Evolutionary conservation across 2,888 invertebrate species (phyloP), one percentile per base, ranked within the genome.

Genomic region (Taenaris catops): DNA sequence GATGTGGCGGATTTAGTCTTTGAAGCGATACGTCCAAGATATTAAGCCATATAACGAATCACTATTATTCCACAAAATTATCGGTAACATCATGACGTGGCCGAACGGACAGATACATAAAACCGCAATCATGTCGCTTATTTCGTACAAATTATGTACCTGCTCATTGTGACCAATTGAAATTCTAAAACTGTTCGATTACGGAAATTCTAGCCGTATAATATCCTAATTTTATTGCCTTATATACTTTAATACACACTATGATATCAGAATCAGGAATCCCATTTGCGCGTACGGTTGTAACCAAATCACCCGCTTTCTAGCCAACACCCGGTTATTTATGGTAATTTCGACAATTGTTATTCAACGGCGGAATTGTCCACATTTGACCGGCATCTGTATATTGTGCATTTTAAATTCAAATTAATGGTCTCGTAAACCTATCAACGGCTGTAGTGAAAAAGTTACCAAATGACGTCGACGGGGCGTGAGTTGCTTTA

Each of bases 231-330:
- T 74, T 74, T 75, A 78, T 76, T 61, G 58, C 55, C 59, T 67
- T 62, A 69, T 65, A 69, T 63, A 59, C 63, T 63, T 67, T 68
- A 66, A 71, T 73, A 63, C 58, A 52, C 55, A 55, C n/a, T n/a
- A 19, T 26, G 14, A 38, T 41, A 41, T 34, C 23, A 32, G 14
- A 66, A 79, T 79, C 74, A 71, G 44, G 65, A 63, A 76, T 59
- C 59, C 79, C 57, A 66, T 55, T 55, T 67, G 70, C 75, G 73
- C 80, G 62, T 68, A 61, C 61, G 62, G 61, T 64, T 68, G 75
- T 79, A 81, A 75, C 83, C 81, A 84, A 84, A 84, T 86, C 74
- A 79, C 81, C 84, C 83, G 83, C 84, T 86, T 86, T 84, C 86
- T 83, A 83, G 67, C 73, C 75, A 81, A 80, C 83, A 84, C 80